These are phyloP conservation scores for Globodera rostochiensis DNA, from an alignment of 1,140 invertebrate species.

Conservation along the genomic window DNA sequence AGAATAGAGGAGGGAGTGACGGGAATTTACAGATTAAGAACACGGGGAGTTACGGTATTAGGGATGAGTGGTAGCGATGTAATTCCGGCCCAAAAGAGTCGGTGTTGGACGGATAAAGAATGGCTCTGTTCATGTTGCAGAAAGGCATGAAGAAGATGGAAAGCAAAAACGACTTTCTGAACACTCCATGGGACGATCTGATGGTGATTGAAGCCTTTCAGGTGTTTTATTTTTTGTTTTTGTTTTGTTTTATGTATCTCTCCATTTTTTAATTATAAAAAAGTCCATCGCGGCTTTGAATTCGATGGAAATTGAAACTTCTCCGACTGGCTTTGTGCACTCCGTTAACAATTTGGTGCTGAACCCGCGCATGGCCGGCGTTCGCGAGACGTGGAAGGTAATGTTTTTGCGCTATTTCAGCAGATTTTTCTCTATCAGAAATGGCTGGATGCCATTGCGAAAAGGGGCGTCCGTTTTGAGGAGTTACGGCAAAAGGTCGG, in stretches of 20 bases:
- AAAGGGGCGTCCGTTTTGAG: conserved; percentile 53
- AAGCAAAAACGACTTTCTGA: conserved; percentile 38
- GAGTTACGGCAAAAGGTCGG: conserved; percentile 58
- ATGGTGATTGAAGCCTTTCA: conserved; percentile 46
- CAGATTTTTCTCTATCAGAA: conserved; percentile 35
- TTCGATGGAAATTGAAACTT: conserved; percentile 44
- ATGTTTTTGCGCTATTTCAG: conserved; percentile 19
- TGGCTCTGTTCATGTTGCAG: conserved; percentile 9
- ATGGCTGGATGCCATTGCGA: conserved; percentile 52
- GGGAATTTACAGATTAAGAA: too few species aligned
- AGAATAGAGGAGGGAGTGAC: too few species aligned
- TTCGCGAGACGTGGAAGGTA: conserved; percentile 30
- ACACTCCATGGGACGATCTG: conserved; percentile 38
- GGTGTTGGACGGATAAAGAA: conserved; percentile 15
- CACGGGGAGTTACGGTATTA: too few species aligned
- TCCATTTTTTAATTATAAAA: background rate
- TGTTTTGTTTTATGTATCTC: background rate
- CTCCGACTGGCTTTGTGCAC: conserved; percentile 26
- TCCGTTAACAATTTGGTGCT: conserved; percentile 32
- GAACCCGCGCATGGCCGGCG: conserved; percentile 30
- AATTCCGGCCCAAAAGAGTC: background rate
- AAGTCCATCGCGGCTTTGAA: conserved; percentile 43
- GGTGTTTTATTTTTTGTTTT: background rate
- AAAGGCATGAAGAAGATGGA: conserved; percentile 34
- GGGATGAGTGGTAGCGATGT: too few species aligned